Conservation (phyloP, 2,797 vertebrate species). For the Acrossocheilus wenchowensis region DNA sequence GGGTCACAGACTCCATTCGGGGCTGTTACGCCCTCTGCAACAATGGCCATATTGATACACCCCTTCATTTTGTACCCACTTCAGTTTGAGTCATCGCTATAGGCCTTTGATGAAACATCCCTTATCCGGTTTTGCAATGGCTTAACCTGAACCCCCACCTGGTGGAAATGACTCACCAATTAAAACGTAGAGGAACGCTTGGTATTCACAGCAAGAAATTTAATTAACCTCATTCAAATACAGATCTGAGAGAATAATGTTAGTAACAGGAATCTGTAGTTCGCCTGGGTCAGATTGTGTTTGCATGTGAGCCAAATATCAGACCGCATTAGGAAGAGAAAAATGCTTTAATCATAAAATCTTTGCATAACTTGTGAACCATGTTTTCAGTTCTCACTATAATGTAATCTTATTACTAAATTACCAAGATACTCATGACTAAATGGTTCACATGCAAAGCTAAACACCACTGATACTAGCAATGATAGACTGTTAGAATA, state of each 20-base stretch:
- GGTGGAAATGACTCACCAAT: constrained; percentile 45
- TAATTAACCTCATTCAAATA: constrained; percentile 42
- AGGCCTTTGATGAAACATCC: constrained; percentile 44
- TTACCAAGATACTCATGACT: constrained; percentile 18
- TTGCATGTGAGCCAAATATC: constrained; percentile 31
- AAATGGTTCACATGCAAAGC: constrained; percentile 13
- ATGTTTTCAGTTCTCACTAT: constrained; percentile 10
- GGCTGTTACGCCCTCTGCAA: constrained; percentile 43
- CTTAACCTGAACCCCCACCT: constrained; percentile 35
- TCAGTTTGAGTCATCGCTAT: constrained; percentile 33
- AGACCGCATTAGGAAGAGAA: not conserved
- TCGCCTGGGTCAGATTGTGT: not conserved
- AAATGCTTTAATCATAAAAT: constrained; percentile 14
- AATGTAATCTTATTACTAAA: constrained; percentile 31
- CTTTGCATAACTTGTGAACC: constrained; percentile 18
- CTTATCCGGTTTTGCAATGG: constrained; percentile 22
- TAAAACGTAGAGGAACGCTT: constrained; percentile 40
- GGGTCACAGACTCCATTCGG: constrained; percentile 42
- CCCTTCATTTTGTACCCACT: constrained; percentile 46
- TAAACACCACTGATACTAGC: not conserved
- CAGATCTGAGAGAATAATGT: constrained; percentile 36
- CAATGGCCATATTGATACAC: constrained; percentile 59
- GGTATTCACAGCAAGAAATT: constrained; percentile 43
- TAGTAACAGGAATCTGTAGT: constrained; percentile 34
- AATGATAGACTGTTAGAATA: constrained; percentile 43